Evolutionary conservation across 30 jellyfish, hydroid and myxozoan genomes (phyloP), one percentile per base, ranked within the genome.

Genomic region (Hydra vulgaris): DNA sequence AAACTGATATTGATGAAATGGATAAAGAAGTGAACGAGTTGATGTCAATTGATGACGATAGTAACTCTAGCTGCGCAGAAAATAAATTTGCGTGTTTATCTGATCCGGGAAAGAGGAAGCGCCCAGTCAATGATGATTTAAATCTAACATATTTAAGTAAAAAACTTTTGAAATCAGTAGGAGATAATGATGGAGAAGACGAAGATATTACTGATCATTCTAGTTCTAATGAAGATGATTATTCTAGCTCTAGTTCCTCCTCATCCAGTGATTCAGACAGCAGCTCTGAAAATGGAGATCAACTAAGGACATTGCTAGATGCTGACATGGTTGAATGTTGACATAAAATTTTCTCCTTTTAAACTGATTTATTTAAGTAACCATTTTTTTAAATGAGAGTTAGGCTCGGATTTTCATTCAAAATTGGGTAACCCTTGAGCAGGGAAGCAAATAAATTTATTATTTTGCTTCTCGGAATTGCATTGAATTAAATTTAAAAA

Each of bases 1-100:
- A 72, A 68, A 84, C 83, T 26, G 98, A 92, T 72, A 74, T 87
- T n/a, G 98, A 87, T 24, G 95, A 85, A 72, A 92, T 92, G 98
- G 98, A 92, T 76, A 87, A 84, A 69, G 98, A 92, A 74, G 98
- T 92, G 1, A 96, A 92, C 53, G 98, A 87, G 40, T 81, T 88
- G 17, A 92, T 92, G 98, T 25, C 74, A 8, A 79, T 21, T 18
- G 70, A 66, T 23, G 83, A 80, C 7, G 70, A 66, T 27, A 26
- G 83, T 18, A 82, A 80, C 23, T 69, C 75, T 68, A n/a, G 26
- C 25, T 68, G 26, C 26, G 27, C 27, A 68, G 27, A 68, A 23
- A 8, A 1, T 8, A n/a, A n/a, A 20, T 7, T 16, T 3, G 25
- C 75, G 8, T n/a, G 27, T 68, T 15, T 23, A 7, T 15, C 75